phyloP scores from a whole-genome alignment of 2,113 vertebrate species.

The Crotalus tigris region DNA sequence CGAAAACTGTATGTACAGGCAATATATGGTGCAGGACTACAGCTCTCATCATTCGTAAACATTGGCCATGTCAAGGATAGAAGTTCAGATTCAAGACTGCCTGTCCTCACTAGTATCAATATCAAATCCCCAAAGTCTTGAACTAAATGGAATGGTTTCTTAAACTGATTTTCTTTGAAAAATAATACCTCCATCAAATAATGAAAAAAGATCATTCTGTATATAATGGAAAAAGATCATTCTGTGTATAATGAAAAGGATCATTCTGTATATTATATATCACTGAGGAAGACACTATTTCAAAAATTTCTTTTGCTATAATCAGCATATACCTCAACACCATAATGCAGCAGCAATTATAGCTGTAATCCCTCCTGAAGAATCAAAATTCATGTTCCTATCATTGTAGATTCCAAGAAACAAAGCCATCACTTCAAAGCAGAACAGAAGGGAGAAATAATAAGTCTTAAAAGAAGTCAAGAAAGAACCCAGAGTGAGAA shows the following conservation, averaged over 20 bases:
- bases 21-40: not conserved
- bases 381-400: not conserved
- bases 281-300: not conserved
- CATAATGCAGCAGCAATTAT: not conserved
- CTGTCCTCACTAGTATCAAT: not conserved
- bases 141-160: not conserved
- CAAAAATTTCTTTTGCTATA: not conserved
- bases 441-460: constrained; percentile 19
- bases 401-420: not conserved
- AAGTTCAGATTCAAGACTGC: not conserved
- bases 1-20: not conserved
- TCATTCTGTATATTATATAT: not conserved
- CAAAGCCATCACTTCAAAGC: not conserved
- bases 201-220: not conserved
- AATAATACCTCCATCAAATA: not conserved
- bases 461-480: constrained; percentile 4
- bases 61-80: not conserved
- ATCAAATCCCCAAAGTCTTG: not conserved
- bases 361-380: not conserved
- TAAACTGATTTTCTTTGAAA: not conserved
- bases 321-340: not conserved
- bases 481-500: not conserved
- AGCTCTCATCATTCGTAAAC: not conserved
- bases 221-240: not conserved
- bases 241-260: not conserved